Conservation (phyloP, 2,797 vertebrate genomes). For the Phoeniculus purpureus region DNA sequence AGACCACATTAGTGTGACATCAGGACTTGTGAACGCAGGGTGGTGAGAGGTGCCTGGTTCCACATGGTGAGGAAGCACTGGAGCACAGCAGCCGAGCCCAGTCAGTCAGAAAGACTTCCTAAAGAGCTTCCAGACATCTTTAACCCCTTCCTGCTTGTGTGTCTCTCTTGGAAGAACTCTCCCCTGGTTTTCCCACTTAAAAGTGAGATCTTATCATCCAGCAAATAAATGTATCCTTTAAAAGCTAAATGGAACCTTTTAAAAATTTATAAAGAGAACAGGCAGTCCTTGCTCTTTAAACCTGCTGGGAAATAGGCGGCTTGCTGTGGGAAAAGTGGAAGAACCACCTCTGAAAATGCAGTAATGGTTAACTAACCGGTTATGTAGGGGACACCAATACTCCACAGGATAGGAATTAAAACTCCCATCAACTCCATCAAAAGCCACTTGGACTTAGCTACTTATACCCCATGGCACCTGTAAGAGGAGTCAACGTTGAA, state of each 20-base stretch:
- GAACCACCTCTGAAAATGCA: background rate
- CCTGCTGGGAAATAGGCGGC: background rate
- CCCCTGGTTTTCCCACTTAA: background rate
- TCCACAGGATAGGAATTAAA: slow-evolving; percentile 29
- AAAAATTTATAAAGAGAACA: background rate
- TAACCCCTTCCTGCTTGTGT: slow-evolving; percentile 41
- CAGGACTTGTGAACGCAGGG: background rate
- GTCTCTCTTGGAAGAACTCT: background rate
- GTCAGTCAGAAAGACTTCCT: slow-evolving; percentile 58
- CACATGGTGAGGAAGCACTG: slow-evolving; percentile 30
- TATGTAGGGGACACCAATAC: background rate
- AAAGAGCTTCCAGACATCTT: slow-evolving; percentile 28
- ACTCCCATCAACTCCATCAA: slow-evolving; percentile 34
- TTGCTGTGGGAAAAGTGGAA: background rate
- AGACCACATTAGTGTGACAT: background rate
- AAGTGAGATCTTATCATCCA: background rate
- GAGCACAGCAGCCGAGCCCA: slow-evolving; percentile 49
- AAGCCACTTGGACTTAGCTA: background rate
- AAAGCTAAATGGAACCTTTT: background rate
- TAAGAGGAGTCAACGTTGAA: slow-evolving; percentile 44
- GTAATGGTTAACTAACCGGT: slow-evolving; percentile 52
- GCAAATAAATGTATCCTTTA: background rate
- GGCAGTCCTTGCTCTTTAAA: slow-evolving; percentile 43
- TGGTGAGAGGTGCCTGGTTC: slow-evolving; percentile 27
- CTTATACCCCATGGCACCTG: slow-evolving; percentile 8